Evolutionary conservation across 2,797 vertebrate genomes (phyloP).

Genomic region (Adelosebastes latens): DNA sequence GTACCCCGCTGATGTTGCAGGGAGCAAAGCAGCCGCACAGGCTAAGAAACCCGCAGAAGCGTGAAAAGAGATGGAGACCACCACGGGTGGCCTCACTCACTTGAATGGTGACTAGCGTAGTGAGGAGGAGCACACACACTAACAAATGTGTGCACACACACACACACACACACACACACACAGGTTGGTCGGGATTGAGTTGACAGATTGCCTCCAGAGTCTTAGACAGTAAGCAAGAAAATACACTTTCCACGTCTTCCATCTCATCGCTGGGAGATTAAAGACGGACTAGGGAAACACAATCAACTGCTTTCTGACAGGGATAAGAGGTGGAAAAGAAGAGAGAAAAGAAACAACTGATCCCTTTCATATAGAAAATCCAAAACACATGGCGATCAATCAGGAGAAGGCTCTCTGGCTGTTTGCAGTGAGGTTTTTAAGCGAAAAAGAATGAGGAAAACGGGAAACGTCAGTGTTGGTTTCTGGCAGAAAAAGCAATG

Average conservation of each 20-base stretch:
- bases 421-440: neutral
- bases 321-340: slow-evolving; percentile 24
- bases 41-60: slow-evolving; percentile 36
- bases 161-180: slow-evolving; percentile 37
- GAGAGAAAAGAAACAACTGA: slow-evolving; percentile 15
- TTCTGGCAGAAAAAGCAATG: neutral
- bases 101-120: slow-evolving; percentile 39
- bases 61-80: slow-evolving; percentile 57
- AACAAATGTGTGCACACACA: slow-evolving; percentile 17
- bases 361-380: slow-evolving; percentile 23
- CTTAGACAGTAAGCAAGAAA: slow-evolving; percentile 36
- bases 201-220: slow-evolving; percentile 66
- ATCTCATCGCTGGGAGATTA: slow-evolving; percentile 48
- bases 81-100: slow-evolving; percentile 33
- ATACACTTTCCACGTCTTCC: slow-evolving; percentile 27
- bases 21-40: slow-evolving; percentile 24
- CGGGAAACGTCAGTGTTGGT: neutral
- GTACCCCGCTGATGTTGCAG: slow-evolving; percentile 4
- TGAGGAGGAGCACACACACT: slow-evolving; percentile 6
- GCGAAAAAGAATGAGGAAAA: neutral
- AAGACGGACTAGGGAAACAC: slow-evolving; percentile 39
- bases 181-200: slow-evolving; percentile 34
- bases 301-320: slow-evolving; percentile 44
- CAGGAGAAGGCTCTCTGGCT: neutral
- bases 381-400: slow-evolving; percentile 20